Evolutionary conservation across 2,113 vertebrate species (phyloP).

Genomic region (Notarius quadriscutis): DNA sequence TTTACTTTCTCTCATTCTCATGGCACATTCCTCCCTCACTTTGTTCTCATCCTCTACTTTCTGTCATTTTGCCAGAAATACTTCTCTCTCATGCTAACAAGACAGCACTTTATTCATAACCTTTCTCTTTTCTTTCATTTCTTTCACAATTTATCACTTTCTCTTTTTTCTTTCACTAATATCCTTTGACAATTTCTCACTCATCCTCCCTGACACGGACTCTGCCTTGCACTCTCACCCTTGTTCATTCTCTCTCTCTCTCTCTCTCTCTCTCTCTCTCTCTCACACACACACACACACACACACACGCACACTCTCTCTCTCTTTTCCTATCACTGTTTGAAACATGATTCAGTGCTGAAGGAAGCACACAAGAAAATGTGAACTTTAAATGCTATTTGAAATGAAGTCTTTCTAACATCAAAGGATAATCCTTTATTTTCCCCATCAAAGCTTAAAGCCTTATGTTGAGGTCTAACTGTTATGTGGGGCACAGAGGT

Average conservation of each 20-base stretch:
- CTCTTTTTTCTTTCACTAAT: background rate
- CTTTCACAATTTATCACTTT: background rate
- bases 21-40: background rate
- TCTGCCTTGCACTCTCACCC: background rate
- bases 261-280: slow-evolving; percentile 35
- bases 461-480: slow-evolving; percentile 62
- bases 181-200: slow-evolving; percentile 19
- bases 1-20: background rate
- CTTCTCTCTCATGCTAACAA: background rate
- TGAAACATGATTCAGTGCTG: slow-evolving; percentile 64
- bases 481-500: slow-evolving; percentile 59
- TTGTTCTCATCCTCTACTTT: background rate
- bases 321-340: slow-evolving; percentile 50
- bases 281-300: background rate
- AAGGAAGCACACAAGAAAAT: slow-evolving; percentile 61
- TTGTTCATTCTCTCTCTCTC: background rate
- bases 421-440: slow-evolving; percentile 73
- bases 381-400: slow-evolving; percentile 69
- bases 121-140: slow-evolving; percentile 4
- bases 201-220: slow-evolving; percentile 32
- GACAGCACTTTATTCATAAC: background rate
- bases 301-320: background rate
- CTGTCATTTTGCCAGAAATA: background rate
- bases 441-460: slow-evolving; percentile 64
- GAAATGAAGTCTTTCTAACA: slow-evolving; percentile 68